Conservation (phyloP, 2,888 invertebrate species). For the Balanococcus diminutus region DNA sequence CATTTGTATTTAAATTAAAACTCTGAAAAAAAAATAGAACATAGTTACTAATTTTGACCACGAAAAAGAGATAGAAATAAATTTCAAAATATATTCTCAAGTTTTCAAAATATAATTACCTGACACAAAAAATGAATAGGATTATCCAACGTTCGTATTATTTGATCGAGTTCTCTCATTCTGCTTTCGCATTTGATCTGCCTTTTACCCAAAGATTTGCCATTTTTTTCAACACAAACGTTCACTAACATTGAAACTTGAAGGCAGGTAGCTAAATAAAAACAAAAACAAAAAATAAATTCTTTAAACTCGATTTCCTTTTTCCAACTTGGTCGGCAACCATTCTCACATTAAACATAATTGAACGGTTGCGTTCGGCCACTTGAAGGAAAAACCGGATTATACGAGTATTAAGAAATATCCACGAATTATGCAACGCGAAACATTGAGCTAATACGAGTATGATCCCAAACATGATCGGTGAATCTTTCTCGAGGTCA, state of each 20-base stretch:
- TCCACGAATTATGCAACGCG: neutral
- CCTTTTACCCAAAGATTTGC: constrained; percentile 77
- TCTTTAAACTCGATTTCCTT: neutral
- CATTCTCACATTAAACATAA: neutral
- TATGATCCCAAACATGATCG: neutral
- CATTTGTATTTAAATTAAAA: constrained; percentile 77
- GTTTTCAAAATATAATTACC: constrained; percentile 62
- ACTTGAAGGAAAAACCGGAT: neutral
- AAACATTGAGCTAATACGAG: neutral
- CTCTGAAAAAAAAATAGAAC: constrained; percentile 66
- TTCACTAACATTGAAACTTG: constrained; percentile 83
- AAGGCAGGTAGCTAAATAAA: constrained; percentile 71
- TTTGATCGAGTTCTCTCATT: constrained; percentile 79
- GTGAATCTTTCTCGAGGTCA: constrained; percentile 2
- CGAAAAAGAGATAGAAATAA: neutral
- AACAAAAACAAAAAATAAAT: constrained; percentile 56
- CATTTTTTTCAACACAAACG: constrained; percentile 81
- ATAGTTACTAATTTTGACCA: neutral
- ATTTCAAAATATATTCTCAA: neutral
- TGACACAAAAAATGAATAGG: constrained; percentile 89
- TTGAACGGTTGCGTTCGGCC: neutral
- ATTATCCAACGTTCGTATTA: constrained; percentile 77
- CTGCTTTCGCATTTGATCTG: constrained; percentile 88
- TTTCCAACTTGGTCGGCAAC: neutral
- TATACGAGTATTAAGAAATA: neutral